phyloP scores from a whole-genome alignment of 2,797 vertebrate genomes.

The Valencia hispanica region DNA sequence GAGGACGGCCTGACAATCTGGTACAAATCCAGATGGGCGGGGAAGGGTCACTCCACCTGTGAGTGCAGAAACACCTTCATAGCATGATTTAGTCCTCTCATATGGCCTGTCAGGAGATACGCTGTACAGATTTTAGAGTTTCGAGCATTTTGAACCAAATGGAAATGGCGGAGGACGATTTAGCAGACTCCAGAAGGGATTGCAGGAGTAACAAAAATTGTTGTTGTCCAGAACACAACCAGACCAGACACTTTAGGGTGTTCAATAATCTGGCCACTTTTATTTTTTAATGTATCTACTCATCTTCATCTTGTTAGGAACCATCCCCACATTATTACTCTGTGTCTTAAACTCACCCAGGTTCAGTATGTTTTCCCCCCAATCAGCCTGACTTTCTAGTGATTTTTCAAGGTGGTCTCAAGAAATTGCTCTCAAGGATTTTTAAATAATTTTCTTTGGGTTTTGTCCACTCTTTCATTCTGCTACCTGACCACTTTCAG shows the following conservation, averaged over 20 bases:
- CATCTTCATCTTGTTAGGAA: not conserved
- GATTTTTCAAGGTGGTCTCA: not conserved
- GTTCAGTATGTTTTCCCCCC: no score
- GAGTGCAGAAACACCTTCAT: conserved; percentile 64
- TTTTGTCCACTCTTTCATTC: no score
- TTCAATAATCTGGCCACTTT: not conserved
- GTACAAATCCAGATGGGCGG: conserved; percentile 90
- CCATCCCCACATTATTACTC: no score
- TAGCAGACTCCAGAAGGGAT: not conserved
- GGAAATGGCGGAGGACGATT: not conserved
- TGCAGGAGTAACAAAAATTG: not conserved
- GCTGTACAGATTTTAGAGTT: not conserved
- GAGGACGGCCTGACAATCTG: conserved; percentile 92
- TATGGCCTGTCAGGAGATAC: not conserved
- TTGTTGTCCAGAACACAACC: not conserved
- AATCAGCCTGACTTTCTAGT: not conserved
- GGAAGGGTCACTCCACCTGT: conserved; percentile 90
- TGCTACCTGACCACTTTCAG: no score
- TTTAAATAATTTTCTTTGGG: not conserved
- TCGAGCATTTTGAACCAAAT: not conserved
- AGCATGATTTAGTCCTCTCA: not conserved
- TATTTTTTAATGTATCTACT: not conserved
- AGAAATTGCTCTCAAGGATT: not conserved
- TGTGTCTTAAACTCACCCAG: no score
- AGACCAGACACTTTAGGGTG: not conserved